phyloP scores from a whole-genome alignment of 1,140 invertebrate species.

The Drosophila parabipectinata region DNA sequence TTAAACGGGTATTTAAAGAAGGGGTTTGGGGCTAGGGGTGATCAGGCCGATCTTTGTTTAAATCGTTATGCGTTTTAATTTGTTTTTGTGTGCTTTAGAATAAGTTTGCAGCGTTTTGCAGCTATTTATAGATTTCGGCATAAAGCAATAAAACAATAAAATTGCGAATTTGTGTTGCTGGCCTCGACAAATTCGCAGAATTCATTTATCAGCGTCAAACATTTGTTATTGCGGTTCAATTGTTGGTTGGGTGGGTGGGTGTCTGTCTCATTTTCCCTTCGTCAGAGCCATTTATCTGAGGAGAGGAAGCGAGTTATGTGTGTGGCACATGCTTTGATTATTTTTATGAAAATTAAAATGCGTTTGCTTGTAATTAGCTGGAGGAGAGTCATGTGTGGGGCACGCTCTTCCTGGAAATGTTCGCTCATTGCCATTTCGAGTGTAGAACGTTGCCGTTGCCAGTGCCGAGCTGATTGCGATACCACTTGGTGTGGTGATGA shows the following conservation, averaged over 20 bases:
- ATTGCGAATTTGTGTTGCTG: constrained; percentile 47
- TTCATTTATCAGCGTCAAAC: constrained; percentile 72
- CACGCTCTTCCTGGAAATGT: constrained; percentile 71
- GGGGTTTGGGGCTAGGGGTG: constrained; percentile 35
- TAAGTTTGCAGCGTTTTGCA: constrained; percentile 27
- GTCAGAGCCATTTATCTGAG: constrained; percentile 21
- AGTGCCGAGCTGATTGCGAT: constrained; percentile 12
- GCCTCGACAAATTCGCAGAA: constrained; percentile 72
- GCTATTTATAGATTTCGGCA: constrained; percentile 33
- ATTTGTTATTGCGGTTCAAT: constrained; percentile 71
- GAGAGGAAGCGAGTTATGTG: constrained; percentile 23
- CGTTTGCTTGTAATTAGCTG: constrained; percentile 74
- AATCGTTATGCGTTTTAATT: constrained; percentile 41
- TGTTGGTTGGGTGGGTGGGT: constrained; percentile 40
- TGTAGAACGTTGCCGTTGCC: background rate
- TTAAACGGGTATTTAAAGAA: constrained; percentile 17
- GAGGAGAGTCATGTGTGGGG: constrained; percentile 37
- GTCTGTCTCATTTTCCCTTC: background rate
- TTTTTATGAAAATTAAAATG: constrained; percentile 82
- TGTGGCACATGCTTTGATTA: constrained; percentile 77
- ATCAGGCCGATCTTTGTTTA: constrained; percentile 37
- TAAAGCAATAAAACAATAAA: constrained; percentile 13
- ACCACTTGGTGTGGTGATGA: constrained; percentile 49
- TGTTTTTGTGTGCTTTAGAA: constrained; percentile 57
- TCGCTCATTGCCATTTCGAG: constrained; percentile 74